Conservation (phyloP, 2,797 vertebrate species). For the Gambusia yucatana region DNA sequence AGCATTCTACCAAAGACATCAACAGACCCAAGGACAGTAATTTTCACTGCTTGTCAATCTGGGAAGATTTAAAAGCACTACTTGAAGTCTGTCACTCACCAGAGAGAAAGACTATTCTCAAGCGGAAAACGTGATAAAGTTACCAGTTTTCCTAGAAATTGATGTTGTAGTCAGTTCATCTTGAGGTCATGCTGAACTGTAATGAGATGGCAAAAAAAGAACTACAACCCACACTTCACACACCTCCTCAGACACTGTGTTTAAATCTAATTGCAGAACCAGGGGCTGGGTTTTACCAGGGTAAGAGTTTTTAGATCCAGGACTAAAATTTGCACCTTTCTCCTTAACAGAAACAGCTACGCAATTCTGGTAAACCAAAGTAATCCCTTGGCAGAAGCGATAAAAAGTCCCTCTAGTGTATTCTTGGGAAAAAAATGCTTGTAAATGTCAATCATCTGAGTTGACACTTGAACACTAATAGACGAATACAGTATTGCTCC, state of each 20-base stretch:
- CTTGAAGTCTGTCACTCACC: conserved; percentile 1
- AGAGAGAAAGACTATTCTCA: not conserved
- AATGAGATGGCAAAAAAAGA: not conserved
- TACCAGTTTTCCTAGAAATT: not conserved
- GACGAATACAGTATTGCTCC: not conserved
- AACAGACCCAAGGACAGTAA: not conserved
- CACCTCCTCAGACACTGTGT: not conserved
- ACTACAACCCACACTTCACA: not conserved
- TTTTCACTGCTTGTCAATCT: not conserved
- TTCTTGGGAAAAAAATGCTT: not conserved
- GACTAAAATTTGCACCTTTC: not conserved
- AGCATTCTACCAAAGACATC: not conserved
- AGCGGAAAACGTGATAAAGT: not conserved
- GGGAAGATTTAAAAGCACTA: not conserved
- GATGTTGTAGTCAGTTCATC: conserved; percentile 1
- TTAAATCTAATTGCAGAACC: too few species aligned
- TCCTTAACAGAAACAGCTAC: not conserved
- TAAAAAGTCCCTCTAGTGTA: not conserved
- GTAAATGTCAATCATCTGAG: not conserved
- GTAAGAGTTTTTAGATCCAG: not conserved
- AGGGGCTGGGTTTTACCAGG: too few species aligned
- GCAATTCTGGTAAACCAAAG: not conserved
- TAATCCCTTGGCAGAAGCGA: not conserved
- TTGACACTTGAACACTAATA: not conserved
- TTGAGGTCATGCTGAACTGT: not conserved